Conservation (phyloP, 2,888 invertebrate genomes). For the Phania funesta region DNA sequence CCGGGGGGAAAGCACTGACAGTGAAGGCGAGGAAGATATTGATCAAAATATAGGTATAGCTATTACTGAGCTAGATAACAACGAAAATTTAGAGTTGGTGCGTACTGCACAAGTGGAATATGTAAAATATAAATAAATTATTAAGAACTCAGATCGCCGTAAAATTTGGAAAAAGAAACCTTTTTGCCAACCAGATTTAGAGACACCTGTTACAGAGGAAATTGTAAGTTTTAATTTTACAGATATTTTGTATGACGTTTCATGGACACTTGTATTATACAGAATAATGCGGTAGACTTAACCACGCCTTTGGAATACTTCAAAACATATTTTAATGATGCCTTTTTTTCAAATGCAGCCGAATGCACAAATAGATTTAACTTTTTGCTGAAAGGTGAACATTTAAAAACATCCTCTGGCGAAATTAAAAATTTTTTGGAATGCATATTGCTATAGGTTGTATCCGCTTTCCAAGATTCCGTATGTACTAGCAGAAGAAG, state of each 20-base stretch:
- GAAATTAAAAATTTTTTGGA: too few relatives aligned
- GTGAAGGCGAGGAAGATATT: slow-evolving; percentile 31
- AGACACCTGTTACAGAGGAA: too few relatives aligned
- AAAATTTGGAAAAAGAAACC: too few relatives aligned
- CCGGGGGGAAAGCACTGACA: slow-evolving; percentile 32
- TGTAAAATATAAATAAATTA: slow-evolving; percentile 16
- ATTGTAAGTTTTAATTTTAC: too few relatives aligned
- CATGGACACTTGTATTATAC: slow-evolving; percentile 17
- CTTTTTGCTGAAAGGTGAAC: slow-evolving; percentile 25
- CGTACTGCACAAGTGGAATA: slow-evolving; percentile 24
- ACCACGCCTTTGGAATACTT: too few relatives aligned
- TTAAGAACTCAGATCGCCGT: too few relatives aligned
- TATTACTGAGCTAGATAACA: slow-evolving; percentile 11
- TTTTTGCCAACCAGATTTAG: too few relatives aligned
- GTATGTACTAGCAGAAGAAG: too few relatives aligned
- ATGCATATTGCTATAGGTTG: too few relatives aligned
- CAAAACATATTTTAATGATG: slow-evolving; percentile 33
- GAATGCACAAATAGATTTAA: slow-evolving; percentile 36
- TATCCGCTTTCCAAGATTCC: too few relatives aligned
- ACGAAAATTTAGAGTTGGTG: slow-evolving; percentile 1
- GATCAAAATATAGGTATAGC: slow-evolving; percentile 27
- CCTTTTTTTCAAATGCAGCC: slow-evolving; percentile 44
- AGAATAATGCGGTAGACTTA: slow-evolving; percentile 26
- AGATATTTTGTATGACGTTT: slow-evolving; percentile 18
- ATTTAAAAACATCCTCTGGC: too few relatives aligned